phyloP scores from a whole-genome alignment of 1,140 invertebrate genomes.

The Apis cerana region DNA sequence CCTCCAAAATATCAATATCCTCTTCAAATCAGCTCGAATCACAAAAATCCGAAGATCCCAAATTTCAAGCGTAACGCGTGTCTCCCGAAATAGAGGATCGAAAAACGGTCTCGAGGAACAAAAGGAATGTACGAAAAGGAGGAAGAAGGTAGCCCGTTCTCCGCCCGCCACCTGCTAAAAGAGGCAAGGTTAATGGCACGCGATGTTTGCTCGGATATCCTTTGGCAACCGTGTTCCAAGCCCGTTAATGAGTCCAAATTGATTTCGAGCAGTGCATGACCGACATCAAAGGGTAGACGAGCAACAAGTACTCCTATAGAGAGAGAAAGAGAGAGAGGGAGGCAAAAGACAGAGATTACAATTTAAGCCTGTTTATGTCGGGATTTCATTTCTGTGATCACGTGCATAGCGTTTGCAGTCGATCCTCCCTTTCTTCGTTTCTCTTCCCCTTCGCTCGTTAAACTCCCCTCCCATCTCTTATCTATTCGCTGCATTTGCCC shows the following conservation, averaged over 20 bases:
- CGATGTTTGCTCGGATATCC: constrained; percentile 57
- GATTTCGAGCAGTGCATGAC: constrained; percentile 60
- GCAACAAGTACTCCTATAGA: constrained; percentile 63
- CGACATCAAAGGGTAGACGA: constrained; percentile 59
- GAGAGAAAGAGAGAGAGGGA: constrained; percentile 26
- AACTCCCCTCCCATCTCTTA: constrained; percentile 4
- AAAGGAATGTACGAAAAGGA: background rate
- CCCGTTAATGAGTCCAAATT: constrained; percentile 65
- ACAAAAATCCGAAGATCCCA: background rate
- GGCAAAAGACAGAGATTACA: constrained; percentile 61
- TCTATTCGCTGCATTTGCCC: background rate
- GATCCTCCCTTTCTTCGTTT: constrained; percentile 43
- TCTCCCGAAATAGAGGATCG: constrained; percentile 16
- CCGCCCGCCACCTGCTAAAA: constrained; percentile 34
- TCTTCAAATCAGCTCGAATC: background rate
- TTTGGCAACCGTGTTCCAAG: constrained; percentile 54
- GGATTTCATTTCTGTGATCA: constrained; percentile 65
- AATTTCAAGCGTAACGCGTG: background rate
- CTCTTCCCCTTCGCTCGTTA: background rate
- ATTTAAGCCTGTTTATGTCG: constrained; percentile 72
- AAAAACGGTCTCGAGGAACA: background rate
- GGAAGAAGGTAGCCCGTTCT: background rate
- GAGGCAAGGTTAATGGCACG: constrained; percentile 49
- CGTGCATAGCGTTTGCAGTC: constrained; percentile 61
- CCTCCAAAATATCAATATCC: background rate